These are phyloP conservation scores for Uropetala carovei DNA, from an alignment of 2,888 invertebrate genomes.

Conservation along the genomic window DNA sequence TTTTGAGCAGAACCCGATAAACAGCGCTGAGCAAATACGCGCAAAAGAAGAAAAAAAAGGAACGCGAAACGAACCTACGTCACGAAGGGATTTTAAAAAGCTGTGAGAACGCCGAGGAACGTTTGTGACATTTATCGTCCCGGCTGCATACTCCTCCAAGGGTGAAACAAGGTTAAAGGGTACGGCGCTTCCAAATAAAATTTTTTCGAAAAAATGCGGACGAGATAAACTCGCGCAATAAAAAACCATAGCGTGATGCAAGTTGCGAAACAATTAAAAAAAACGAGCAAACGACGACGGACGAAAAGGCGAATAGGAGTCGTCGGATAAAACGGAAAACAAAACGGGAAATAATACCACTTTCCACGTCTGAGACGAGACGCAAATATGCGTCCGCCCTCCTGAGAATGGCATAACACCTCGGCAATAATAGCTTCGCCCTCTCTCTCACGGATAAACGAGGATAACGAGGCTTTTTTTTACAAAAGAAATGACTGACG, in stretches of 20 bases:
- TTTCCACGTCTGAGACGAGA: not conserved
- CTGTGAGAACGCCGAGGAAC: not conserved
- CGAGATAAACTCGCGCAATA: constrained; percentile 5
- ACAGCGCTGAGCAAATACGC: not conserved
- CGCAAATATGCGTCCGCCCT: not conserved
- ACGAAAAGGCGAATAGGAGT: not conserved
- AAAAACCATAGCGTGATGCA: not conserved
- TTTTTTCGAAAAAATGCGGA: not conserved
- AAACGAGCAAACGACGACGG: not conserved
- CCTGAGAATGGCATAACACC: not conserved
- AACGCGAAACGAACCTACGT: not conserved
- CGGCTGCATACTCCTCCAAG: not conserved
- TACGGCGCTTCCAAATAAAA: not conserved
- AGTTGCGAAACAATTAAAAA: not conserved
- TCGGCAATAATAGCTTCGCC: not conserved
- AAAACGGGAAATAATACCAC: not conserved
- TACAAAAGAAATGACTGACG: no score
- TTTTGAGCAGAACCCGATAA: not conserved
- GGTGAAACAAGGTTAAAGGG: constrained; percentile 24
- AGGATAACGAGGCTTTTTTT: no score
- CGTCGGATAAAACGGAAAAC: no score
- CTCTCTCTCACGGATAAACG: not conserved
- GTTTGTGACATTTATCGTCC: not conserved
- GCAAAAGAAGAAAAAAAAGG: not conserved
- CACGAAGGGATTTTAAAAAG: not conserved